Evolutionary conservation across 2,797 vertebrate species (phyloP), one percentile per base, ranked within the genome.

Genomic region (Oreortyx pictus): DNA sequence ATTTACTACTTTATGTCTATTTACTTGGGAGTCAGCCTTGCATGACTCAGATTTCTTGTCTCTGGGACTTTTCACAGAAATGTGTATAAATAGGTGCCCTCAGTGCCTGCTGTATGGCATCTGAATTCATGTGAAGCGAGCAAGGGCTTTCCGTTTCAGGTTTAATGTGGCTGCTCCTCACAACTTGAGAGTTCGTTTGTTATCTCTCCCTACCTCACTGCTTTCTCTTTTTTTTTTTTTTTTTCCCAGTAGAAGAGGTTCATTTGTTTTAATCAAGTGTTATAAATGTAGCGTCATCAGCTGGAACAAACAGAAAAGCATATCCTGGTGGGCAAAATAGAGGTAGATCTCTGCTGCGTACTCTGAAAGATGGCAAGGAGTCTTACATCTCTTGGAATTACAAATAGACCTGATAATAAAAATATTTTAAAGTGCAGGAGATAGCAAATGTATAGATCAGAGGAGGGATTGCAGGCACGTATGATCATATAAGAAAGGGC

Each of bases 211-310:
- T 74, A 4, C 8, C 64, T 57, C 14, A 75, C 27, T 80, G 3
- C 11, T 62, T 64, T 56, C 7, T 54, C 46, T 31, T 18, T 11
- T 11, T 50, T 64, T 22, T 6, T 27, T 29, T 11, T n/a, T 4
- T 1, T 8, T 5, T 2, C 6, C 2, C 2, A 2, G 19, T 70
- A 49, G 64, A 82, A 73, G 1, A 65, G 6, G 7, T 59, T 19
- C 17, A 1, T 49, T 89, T 52, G 35, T 73, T 92, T 91, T 56
- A 73, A 73, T 68, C 8, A 17, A 35, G 18, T 68, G 16, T n/a
- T 83, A 0, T 33, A 31, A 59, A 6, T n/a, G 23, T 11, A 15
- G 46, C 23, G 8, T 52, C 43, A 60, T 56, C 64, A 75, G 11
- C 56, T 84, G 44, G 11, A 88, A 64, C 29, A 27, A 67, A 77